These are phyloP conservation scores for Arge pagana DNA, from an alignment of 2,888 invertebrate species.

Conservation along the genomic window DNA sequence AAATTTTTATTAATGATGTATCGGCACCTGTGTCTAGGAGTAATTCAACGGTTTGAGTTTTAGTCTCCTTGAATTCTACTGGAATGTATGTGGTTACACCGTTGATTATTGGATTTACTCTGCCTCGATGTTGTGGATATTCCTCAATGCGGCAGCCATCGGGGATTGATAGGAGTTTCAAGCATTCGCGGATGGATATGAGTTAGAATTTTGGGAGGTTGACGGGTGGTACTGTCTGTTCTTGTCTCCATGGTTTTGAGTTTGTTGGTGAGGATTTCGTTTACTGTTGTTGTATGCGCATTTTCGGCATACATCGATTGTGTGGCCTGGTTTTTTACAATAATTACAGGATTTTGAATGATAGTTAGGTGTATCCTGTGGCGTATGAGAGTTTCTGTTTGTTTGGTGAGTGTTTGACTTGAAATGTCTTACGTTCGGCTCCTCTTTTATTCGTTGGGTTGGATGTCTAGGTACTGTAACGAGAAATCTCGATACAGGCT, in stretches of 20 bases:
- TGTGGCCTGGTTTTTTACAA: conserved; percentile 24
- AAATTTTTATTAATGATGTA: conserved; percentile 19
- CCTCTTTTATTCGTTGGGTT: background rate
- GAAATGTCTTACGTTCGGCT: background rate
- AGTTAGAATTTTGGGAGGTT: background rate
- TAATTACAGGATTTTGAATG: conserved; percentile 20
- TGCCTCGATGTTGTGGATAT: conserved; percentile 9
- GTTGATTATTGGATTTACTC: conserved; percentile 1
- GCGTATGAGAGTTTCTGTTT: background rate
- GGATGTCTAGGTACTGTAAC: background rate
- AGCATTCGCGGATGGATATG: background rate
- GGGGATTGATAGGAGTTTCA: conserved; percentile 12
- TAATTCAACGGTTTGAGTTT: background rate
- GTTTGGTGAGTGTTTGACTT: background rate
- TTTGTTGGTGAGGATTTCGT: conserved; percentile 1
- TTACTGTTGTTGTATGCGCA: conserved; percentile 24
- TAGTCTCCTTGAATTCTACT: background rate
- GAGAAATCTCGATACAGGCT: too few relatives aligned
- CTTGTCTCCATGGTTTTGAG: background rate
- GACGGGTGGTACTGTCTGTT: background rate
- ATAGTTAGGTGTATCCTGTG: background rate
- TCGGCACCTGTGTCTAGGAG: conserved; percentile 19
- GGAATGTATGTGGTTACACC: conserved; percentile 13
- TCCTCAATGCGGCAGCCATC: conserved; percentile 21
- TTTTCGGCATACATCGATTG: conserved; percentile 21